phyloP scores from a whole-genome alignment of 2,888 invertebrate species.

The Troides oblongomaculatus region DNA sequence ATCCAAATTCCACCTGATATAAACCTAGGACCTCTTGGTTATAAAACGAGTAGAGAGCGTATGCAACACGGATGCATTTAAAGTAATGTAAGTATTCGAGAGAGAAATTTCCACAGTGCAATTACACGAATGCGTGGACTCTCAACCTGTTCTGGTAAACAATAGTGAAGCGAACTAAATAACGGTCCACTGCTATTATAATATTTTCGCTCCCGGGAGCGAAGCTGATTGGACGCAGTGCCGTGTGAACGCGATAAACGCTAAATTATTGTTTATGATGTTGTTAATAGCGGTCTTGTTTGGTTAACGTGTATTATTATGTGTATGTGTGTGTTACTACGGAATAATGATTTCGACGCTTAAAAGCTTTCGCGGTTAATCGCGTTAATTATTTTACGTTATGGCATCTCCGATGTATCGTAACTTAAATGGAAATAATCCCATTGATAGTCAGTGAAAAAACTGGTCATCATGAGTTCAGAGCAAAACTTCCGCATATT shows the following conservation, averaged over 20 bases:
- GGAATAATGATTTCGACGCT: conserved; percentile 51
- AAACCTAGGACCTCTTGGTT: too few species aligned
- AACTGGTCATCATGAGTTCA: too few species aligned
- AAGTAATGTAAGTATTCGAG: not conserved
- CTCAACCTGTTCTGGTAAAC: conserved; percentile 19
- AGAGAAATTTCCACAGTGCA: not conserved
- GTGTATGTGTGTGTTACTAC: conserved; percentile 22
- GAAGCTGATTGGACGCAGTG: conserved; percentile 58
- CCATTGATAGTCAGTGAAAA: too few species aligned
- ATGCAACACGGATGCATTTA: too few species aligned
- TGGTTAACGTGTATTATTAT: conserved; percentile 21
- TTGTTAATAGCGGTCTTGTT: conserved; percentile 42
- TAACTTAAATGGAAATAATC: too few species aligned
- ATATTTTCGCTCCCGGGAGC: conserved; percentile 52
- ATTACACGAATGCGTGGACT: not conserved
- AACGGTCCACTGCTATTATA: conserved; percentile 37
- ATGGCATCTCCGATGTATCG: not conserved
- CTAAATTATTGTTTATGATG: conserved; percentile 45
- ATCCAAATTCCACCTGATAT: too few species aligned
- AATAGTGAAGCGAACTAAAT: conserved; percentile 33
- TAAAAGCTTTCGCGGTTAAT: conserved; percentile 67
- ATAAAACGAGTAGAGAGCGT: too few species aligned
- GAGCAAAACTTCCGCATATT: too few species aligned
- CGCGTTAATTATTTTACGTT: conserved; percentile 50
- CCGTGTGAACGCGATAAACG: conserved; percentile 47